phyloP scores from a whole-genome alignment of 2,797 vertebrate species.

The Tinamus major region DNA sequence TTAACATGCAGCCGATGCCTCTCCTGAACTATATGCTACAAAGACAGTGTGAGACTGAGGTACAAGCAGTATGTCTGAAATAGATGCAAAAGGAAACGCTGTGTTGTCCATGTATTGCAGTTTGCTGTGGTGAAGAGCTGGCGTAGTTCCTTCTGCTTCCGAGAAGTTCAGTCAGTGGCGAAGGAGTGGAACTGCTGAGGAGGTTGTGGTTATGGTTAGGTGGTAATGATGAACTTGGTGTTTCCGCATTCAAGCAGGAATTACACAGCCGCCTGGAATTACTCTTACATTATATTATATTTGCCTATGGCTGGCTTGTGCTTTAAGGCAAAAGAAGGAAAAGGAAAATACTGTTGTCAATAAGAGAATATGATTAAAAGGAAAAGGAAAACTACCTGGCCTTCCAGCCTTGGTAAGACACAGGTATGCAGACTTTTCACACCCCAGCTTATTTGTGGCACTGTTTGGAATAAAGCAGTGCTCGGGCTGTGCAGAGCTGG shows the following conservation, averaged over 20 bases:
- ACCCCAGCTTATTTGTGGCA: background rate
- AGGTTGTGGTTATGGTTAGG: background rate
- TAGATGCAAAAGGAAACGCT: background rate
- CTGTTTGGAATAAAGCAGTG: background rate
- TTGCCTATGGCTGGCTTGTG: background rate
- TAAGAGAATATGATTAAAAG: background rate
- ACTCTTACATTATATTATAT: background rate
- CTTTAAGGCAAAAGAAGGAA: background rate
- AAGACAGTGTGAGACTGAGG: background rate
- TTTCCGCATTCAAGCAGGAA: background rate
- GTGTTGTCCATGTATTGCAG: rapidly evolving
- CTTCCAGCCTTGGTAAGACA: background rate
- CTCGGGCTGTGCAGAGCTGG: background rate
- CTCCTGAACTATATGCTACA: background rate
- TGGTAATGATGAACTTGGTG: background rate
- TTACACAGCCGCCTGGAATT: background rate
- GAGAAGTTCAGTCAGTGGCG: background rate
- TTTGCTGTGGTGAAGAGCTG: background rate
- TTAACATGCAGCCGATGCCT: rapidly evolving
- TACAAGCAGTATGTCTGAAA: background rate
- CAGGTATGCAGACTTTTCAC: background rate
- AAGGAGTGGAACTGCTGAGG: background rate
- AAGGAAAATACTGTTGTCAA: background rate
- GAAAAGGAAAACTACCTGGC: background rate
- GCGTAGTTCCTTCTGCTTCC: background rate